A percentile compares a stretch with the other conserved stretches of the same genome.
phyloP scores from a whole-genome alignment of 1,140 invertebrate species.

The Doryteuthis pealeii region DNA sequence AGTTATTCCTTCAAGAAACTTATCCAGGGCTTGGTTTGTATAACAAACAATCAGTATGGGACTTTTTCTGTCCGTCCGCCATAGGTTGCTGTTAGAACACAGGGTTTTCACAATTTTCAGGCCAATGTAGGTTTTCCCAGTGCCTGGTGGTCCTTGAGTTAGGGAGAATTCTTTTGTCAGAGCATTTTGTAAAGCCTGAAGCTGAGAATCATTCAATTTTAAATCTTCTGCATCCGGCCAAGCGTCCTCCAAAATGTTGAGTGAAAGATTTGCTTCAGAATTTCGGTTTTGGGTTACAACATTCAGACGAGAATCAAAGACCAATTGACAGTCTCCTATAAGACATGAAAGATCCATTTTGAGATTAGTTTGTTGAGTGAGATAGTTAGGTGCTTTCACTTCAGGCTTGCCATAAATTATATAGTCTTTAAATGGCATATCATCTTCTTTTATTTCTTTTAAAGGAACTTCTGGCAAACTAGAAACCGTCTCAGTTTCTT shows the following conservation, averaged over 20 bases:
- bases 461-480: slow-evolving; percentile 41
- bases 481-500: too few species aligned
- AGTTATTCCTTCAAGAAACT: slow-evolving; percentile 75
- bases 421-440: slow-evolving; percentile 56
- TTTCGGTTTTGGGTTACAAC: too few species aligned
- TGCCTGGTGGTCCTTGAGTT: slow-evolving; percentile 69
- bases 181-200: slow-evolving; percentile 58
- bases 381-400: slow-evolving; percentile 38
- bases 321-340: slow-evolving; percentile 26
- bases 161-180: slow-evolving; percentile 65
- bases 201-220: slow-evolving; percentile 59
- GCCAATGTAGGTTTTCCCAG: slow-evolving; percentile 57
- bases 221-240: slow-evolving; percentile 47
- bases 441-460: slow-evolving; percentile 45
- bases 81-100: slow-evolving; percentile 47
- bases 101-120: slow-evolving; percentile 57
- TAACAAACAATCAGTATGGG: slow-evolving; percentile 80
- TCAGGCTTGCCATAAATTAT: slow-evolving; percentile 41
- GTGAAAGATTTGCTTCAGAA: too few species aligned
- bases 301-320: slow-evolving; percentile 17
- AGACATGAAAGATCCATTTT: slow-evolving; percentile 34
- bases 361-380: slow-evolving; percentile 12
- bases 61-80: slow-evolving; percentile 22
- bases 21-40: slow-evolving; percentile 86
- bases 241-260: slow-evolving; percentile 25